Evolutionary conservation across 2,888 invertebrate genomes (phyloP).

Genomic region (Heliconius ismenius): DNA sequence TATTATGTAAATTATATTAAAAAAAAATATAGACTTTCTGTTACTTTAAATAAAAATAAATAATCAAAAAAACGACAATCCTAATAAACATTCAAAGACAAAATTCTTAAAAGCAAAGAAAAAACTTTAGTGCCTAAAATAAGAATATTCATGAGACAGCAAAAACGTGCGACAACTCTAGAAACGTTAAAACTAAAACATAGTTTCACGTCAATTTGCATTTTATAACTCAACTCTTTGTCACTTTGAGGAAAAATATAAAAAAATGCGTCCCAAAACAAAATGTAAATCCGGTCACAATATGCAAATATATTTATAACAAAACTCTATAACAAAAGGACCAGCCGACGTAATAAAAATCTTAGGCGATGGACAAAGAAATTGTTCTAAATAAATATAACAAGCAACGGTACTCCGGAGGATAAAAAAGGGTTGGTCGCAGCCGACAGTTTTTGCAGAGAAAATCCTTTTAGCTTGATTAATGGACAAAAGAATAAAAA

Average conservation of each 20-base stretch:
- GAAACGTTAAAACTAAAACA: conserved; percentile 31
- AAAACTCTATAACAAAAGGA: conserved; percentile 56
- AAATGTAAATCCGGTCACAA: conserved; percentile 72
- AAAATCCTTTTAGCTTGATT: conserved; percentile 75
- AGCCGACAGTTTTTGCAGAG: conserved; percentile 64
- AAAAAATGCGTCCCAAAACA: conserved; percentile 61
- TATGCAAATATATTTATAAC: conserved; percentile 73
- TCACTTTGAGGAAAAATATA: conserved; percentile 53
- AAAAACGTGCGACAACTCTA: conserved; percentile 25
- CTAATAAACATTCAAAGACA: neutral
- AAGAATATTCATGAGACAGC: conserved; percentile 21
- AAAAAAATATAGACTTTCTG: too few relatives aligned
- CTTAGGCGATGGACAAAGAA: conserved; percentile 64
- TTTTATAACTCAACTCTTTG: conserved; percentile 69
- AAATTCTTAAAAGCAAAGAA: neutral
- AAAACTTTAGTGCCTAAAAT: conserved; percentile 3
- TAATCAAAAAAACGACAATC: neutral
- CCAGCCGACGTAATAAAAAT: conserved; percentile 70
- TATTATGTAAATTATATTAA: too few relatives aligned
- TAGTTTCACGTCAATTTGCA: conserved; percentile 55
- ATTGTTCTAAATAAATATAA: conserved; percentile 72
- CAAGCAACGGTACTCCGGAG: conserved; percentile 62
- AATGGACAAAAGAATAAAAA: conserved; percentile 73
- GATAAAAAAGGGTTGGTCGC: conserved; percentile 70
- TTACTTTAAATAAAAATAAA: too few relatives aligned